Evolutionary conservation across 2,888 invertebrate species (phyloP).

Genomic region (Drosophila parthenogenetica): DNA sequence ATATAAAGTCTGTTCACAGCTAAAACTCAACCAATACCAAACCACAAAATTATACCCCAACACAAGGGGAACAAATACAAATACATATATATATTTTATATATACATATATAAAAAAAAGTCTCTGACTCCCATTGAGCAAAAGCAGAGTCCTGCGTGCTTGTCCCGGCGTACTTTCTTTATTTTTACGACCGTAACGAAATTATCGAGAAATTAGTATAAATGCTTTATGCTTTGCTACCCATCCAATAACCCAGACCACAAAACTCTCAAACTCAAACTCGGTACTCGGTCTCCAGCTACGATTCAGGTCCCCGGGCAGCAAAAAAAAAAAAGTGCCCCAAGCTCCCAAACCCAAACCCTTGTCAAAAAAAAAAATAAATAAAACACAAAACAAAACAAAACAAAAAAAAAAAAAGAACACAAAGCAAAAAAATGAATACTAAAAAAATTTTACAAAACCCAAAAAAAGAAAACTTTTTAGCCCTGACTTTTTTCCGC

Average conservation of each 20-base stretch:
- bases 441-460: neutral
- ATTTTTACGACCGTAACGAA: slow-evolving; percentile 65
- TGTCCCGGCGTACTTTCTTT: slow-evolving; percentile 13
- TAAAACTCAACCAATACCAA: no score
- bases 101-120: neutral
- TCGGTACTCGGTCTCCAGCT: slow-evolving; percentile 4
- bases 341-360: slow-evolving; percentile 40
- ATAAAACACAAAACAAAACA: slow-evolving; percentile 6
- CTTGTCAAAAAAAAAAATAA: slow-evolving; percentile 50
- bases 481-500: slow-evolving; percentile 27
- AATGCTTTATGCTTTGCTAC: slow-evolving; percentile 66
- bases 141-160: neutral
- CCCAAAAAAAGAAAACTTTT: slow-evolving; percentile 36
- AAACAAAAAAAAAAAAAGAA: neutral
- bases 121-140: slow-evolving; percentile 4
- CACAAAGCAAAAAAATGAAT: neutral
- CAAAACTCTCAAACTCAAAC: slow-evolving; percentile 7
- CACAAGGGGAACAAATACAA: no score
- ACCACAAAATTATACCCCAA: no score
- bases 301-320: slow-evolving; percentile 24
- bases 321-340: slow-evolving; percentile 7
- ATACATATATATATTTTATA: no score
- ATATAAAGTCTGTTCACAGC: slow-evolving; percentile 56
- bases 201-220: slow-evolving; percentile 77
- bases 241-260: slow-evolving; percentile 37